Evolutionary conservation across 1,140 invertebrate genomes (phyloP), one percentile per base, ranked within the genome.

Genomic region (Hylyphantes graminicola): DNA sequence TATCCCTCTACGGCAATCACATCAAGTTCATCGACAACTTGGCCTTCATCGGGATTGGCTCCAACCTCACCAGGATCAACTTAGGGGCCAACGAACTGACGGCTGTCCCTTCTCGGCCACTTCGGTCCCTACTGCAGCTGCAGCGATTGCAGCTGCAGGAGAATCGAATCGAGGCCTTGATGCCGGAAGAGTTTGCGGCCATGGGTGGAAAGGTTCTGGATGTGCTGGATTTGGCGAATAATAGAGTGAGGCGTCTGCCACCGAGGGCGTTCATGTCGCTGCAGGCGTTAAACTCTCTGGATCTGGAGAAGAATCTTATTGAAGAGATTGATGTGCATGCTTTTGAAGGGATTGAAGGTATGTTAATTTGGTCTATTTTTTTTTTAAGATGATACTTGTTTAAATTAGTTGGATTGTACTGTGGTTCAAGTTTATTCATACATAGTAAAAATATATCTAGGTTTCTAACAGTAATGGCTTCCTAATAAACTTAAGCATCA

Each of bases 321-420:
- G 50, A 64, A 9, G 59, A 8, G 4, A 88, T 88, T 19, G 73
- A 88, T 79, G 21, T 61, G 10, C 21, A 86, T 67, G 86, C 88
- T 51, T 88, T 88, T 64, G n/a, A 85, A 76, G 88, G 87, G 54
- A 85, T 88, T 59, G 86, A 96, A 93, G 95, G 95, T 96, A 91
- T 77, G 67, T 50, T 15, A 2, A 15, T 6, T 2, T 12, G 10
- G 91, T 59, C 7, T 19, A 17, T 64, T 4, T 13, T 64, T 64
- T 15, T 0, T 48, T 48, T 70, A n/a, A n/a, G n/a, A n/a, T n/a
- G n/a, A n/a, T n/a, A n/a, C n/a, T n/a, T n/a, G n/a, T n/a, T n/a
- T n/a, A n/a, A n/a, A n/a, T n/a, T n/a, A n/a, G n/a, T n/a, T n/a
- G n/a, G n/a, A n/a, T n/a, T n/a, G n/a, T n/a, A n/a, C n/a, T n/a